Conservation (phyloP, 1,140 invertebrate genomes). For the Cydia pomonella region DNA sequence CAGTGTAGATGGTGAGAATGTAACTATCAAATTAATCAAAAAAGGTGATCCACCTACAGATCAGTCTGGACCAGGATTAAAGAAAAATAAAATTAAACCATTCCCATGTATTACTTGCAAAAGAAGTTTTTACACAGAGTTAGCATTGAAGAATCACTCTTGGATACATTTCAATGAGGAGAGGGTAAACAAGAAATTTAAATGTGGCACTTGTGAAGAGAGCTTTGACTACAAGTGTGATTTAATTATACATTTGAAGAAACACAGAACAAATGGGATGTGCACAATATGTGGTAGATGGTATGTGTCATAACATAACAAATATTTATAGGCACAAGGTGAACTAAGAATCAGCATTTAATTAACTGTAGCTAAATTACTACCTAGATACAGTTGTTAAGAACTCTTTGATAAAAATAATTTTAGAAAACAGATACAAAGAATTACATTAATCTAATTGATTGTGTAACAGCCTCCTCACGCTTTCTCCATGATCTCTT, state of each 20-base stretch:
- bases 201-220: slow-evolving; percentile 84
- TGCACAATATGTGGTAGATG: slow-evolving; percentile 86
- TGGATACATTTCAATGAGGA: slow-evolving; percentile 64
- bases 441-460: too few relatives aligned
- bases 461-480: too few relatives aligned
- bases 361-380: too few relatives aligned
- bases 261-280: slow-evolving; percentile 83
- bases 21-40: slow-evolving; percentile 69
- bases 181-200: slow-evolving; percentile 50
- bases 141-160: slow-evolving; percentile 72
- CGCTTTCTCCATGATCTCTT: too few relatives aligned
- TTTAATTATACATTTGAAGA: slow-evolving; percentile 85
- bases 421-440: too few relatives aligned
- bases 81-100: slow-evolving; percentile 52
- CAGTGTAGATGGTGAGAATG: slow-evolving; percentile 63
- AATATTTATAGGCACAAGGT: too few relatives aligned
- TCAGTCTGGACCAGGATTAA: slow-evolving; percentile 38
- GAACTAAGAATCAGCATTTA: too few relatives aligned
- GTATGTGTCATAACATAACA: too few relatives aligned
- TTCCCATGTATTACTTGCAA: slow-evolving; percentile 65
- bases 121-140: slow-evolving; percentile 65
- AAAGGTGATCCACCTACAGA: slow-evolving; percentile 43
- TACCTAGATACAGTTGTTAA: too few relatives aligned
- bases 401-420: too few relatives aligned
- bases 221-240: slow-evolving; percentile 83